Percentiles rank a stretch among this genome's conserved stretches.
Evolutionary conservation across 2,113 vertebrate genomes (phyloP).

Genomic region (Nesoenas mayeri): DNA sequence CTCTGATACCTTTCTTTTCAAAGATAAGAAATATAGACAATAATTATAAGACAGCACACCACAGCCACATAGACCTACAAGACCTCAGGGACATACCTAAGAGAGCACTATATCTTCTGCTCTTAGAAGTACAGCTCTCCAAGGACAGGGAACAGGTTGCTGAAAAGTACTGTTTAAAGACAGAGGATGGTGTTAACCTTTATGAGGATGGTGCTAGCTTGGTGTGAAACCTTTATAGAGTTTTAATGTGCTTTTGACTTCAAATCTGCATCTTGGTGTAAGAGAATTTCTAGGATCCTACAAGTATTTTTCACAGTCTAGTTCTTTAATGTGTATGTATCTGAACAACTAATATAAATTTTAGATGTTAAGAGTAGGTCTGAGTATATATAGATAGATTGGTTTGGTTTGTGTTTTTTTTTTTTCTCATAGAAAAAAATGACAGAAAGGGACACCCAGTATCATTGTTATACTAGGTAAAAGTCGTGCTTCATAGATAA

Average conservation of each 20-base stretch:
- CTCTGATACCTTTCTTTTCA: not conserved
- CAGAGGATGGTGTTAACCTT: not conserved
- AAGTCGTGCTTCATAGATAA: not conserved
- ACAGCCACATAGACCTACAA: not conserved
- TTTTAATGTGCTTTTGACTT: not conserved
- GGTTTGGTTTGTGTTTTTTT: not conserved
- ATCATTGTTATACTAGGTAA: not conserved
- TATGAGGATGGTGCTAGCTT: too few species aligned
- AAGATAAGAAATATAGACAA: not conserved
- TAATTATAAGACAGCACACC: not conserved
- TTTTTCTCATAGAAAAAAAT: not conserved
- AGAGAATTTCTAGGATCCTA: not conserved
- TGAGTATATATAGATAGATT: not conserved
- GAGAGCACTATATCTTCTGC: not conserved
- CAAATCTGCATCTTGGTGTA: not conserved
- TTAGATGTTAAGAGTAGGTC: not conserved
- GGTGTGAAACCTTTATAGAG: not conserved
- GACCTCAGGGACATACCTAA: not conserved
- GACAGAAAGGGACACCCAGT: not conserved
- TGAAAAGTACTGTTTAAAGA: not conserved
- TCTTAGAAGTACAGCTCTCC: accelerated
- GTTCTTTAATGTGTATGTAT: not conserved
- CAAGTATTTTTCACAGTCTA: not conserved
- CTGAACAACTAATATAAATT: not conserved
- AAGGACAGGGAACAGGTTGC: accelerated